Base-by-base conservation (phyloP, 1,140 invertebrate species). In the Heterodera schachtii region DNA sequence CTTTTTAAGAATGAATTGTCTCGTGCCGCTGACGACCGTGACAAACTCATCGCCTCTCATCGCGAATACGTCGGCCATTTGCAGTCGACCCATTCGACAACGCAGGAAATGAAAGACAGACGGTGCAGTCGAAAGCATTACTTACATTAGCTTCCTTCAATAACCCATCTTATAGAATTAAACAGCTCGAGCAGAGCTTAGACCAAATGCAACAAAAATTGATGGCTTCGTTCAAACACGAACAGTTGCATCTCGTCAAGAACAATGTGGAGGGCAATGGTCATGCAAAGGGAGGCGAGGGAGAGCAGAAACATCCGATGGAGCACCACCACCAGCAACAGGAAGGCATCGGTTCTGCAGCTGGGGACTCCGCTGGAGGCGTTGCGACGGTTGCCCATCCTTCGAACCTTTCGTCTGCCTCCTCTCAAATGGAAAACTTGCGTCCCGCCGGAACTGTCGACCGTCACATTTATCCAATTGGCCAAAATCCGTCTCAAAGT, bases 21-120 rank as follows among this genome's bases (percentile, higher is more conserved):
- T 19, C 85, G 86, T 31, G 73, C 85, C 11, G 69, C 49, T 44
- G 85, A 81, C 3, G 83, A 84, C 46, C 70, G 81, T 49, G 31
- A 49, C 13, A 80, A 81, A 43, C 64, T 84, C 4, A 66, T 84
- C 43, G 49, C n/a, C 70, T 16, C 43, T 83, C 69, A 83, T 78
- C 84, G 73, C n/a, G 85, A 86, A 67, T 79, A 71, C 49, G 73
- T 78, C 21, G 82, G 75, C 19, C 85, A 87, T 21, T 49, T 87
- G 69, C 78, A 84, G 47, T 60, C 73, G 4, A 43, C 82, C 41
- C 84, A 87, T 77, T 43, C 74, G 46, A 64, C 85, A 7, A 74
- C 81, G 31, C 44, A 84, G 19, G 85, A 87, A 21, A 21, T 86
- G 13, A 84, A 86, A 46, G 85, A 84, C 69, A 86, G 75, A 31